Evolutionary conservation across 2,888 invertebrate genomes (phyloP).

Genomic region (Tetramorium bicarinatum): DNA sequence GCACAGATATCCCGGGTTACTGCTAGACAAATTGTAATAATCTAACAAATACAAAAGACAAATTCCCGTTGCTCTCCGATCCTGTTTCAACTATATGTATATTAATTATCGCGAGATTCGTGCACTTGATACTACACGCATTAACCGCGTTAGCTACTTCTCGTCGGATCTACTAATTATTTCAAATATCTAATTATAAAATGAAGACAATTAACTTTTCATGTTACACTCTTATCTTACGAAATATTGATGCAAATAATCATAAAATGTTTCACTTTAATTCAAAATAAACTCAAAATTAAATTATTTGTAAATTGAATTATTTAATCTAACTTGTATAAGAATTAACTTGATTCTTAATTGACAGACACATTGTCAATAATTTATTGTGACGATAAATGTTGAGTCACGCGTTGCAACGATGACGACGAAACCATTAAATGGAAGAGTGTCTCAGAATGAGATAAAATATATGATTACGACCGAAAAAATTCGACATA

Average conservation of each 20-base stretch:
- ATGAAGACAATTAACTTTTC: background rate
- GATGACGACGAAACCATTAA: conserved; percentile 5
- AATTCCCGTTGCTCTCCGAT: conserved; percentile 10
- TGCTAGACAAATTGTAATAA: conserved; percentile 62
- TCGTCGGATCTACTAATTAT: conserved; percentile 14
- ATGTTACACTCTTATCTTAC: conserved; percentile 1
- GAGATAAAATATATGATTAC: conserved; percentile 31
- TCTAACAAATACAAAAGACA: conserved; percentile 39
- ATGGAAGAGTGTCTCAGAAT: conserved; percentile 4
- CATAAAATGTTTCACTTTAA: background rate
- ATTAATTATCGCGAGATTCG: conserved; percentile 23
- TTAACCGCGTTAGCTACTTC: conserved; percentile 29
- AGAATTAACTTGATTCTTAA: conserved; percentile 3
- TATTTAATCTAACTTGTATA: background rate
- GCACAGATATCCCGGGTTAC: background rate
- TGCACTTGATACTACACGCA: conserved; percentile 7
- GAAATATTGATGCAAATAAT: background rate
- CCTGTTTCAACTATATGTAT: conserved; percentile 5
- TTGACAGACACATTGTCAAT: background rate
- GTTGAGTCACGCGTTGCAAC: background rate
- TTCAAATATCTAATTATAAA: conserved; percentile 11
- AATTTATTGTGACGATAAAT: conserved; percentile 20
- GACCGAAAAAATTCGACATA: background rate
- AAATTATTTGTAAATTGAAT: conserved; percentile 10
- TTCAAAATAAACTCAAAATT: background rate